A percentile compares a stretch with the other conserved stretches of the same genome.
Evolutionary conservation across 2,113 vertebrate genomes (phyloP).

Genomic region (Microcebus jonahi): DNA sequence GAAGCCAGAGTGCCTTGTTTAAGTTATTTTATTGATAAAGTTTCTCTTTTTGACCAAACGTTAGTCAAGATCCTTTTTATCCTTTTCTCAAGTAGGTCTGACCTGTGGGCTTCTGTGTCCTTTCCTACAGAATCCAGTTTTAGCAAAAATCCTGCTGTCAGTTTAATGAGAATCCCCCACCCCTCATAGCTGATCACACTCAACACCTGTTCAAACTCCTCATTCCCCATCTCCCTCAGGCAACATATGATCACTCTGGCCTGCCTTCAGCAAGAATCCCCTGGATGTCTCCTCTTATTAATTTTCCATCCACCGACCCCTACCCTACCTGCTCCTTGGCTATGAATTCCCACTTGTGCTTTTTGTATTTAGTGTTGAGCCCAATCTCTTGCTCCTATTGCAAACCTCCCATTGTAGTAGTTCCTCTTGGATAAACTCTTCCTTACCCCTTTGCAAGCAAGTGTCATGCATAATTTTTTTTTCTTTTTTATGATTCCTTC

Average conservation of each 20-base stretch:
- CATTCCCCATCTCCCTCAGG: too few species aligned
- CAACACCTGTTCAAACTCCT: not conserved
- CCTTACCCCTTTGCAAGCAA: not conserved
- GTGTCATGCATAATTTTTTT: not conserved
- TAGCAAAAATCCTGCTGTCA: not conserved
- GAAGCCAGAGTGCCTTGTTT: not conserved
- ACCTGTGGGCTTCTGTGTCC: not conserved
- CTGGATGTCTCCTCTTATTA: not conserved
- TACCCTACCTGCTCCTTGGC: not conserved
- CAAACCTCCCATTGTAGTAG: not conserved
- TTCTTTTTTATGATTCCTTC: not conserved
- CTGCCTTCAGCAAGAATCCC: not conserved
- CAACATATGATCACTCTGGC: not conserved
- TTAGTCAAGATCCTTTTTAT: too few species aligned
- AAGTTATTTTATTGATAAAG: not conserved
- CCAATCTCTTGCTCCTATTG: not conserved
- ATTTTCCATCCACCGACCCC: not conserved
- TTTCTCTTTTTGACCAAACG: not conserved
- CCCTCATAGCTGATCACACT: not conserved
- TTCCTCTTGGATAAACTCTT: not conserved
- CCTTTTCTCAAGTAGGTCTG: not conserved
- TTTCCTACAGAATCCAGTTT: not conserved
- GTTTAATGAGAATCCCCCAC: not conserved
- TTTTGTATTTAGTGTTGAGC: not conserved
- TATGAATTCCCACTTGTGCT: not conserved